These are phyloP conservation scores for Sebastes miniatus DNA, from an alignment of 2,797 vertebrate species.

Conservation along the genomic window DNA sequence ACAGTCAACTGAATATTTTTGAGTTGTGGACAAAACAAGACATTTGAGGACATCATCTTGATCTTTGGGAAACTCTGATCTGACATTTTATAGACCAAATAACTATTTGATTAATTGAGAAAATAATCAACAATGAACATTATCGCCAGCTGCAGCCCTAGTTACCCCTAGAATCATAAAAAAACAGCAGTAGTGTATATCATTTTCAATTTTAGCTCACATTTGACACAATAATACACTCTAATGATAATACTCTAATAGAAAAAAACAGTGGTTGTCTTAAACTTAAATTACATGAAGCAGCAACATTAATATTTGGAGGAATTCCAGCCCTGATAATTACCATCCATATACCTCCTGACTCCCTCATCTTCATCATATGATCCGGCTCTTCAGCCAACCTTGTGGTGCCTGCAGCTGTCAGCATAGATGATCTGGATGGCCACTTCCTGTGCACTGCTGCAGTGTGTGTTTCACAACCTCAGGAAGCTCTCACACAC, in stretches of 20 bases:
- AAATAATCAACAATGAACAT: too few species aligned
- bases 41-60: too few species aligned
- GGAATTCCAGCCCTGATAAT: conserved; percentile 9
- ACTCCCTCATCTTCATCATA: conserved; percentile 43
- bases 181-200: too few species aligned
- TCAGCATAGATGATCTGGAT: conserved; percentile 65
- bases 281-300: not conserved
- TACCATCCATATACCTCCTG: conserved; percentile 13
- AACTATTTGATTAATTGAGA: too few species aligned
- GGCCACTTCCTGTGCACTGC: conserved; percentile 72
- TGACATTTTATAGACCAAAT: too few species aligned
- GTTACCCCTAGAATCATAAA: too few species aligned
- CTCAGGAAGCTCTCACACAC: conserved; percentile 60
- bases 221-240: not conserved
- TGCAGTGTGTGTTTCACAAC: conserved; percentile 67
- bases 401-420: conserved; percentile 70
- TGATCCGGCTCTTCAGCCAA: conserved; percentile 42
- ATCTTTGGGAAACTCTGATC: too few species aligned
- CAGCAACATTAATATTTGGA: conserved; percentile 1
- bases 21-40: too few species aligned
- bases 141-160: too few species aligned
- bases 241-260: not conserved
- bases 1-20: too few species aligned
- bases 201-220: not conserved
- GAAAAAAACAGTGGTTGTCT: not conserved